phyloP scores from a whole-genome alignment of 1,140 invertebrate species.

The Orchesella cincta region DNA sequence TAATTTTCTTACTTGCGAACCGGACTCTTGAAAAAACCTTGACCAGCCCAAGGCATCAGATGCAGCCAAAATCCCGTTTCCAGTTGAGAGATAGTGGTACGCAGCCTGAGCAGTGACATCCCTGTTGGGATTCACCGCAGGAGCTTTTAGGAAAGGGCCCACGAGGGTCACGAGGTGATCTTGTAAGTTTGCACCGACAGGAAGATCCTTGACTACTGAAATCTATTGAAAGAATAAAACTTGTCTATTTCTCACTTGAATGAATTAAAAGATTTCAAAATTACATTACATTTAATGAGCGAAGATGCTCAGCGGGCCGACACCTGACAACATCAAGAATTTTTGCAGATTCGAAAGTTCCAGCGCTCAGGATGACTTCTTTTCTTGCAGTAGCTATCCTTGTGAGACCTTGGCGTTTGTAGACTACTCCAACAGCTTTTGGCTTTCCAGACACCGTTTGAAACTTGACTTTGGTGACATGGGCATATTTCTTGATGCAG shows the following conservation, averaged over 20 bases:
- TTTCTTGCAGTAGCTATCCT: constrained; percentile 60
- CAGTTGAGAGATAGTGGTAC: background rate
- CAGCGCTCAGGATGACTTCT: constrained; percentile 70
- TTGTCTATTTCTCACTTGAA: too few species aligned
- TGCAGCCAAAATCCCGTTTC: background rate
- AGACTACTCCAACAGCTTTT: constrained; percentile 63
- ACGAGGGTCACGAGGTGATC: background rate
- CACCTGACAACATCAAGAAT: background rate
- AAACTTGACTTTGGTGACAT: background rate
- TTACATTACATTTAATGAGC: constrained; percentile 56
- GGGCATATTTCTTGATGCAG: background rate
- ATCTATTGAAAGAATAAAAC: background rate
- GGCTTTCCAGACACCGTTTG: background rate
- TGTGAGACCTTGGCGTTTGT: constrained; percentile 59
- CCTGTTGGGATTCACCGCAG: background rate
- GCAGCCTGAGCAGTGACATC: background rate
- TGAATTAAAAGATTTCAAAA: background rate
- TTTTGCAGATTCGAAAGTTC: constrained; percentile 54
- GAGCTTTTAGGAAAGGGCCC: background rate
- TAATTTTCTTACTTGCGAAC: background rate
- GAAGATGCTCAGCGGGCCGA: constrained; percentile 60
- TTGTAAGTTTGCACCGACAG: background rate
- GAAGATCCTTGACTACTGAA: background rate
- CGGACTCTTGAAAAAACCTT: background rate
- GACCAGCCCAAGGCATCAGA: background rate